Evolutionary conservation across 1,140 invertebrate genomes (phyloP), one percentile per base, ranked within the genome.

Genomic region (Drosophila mojavensis): DNA sequence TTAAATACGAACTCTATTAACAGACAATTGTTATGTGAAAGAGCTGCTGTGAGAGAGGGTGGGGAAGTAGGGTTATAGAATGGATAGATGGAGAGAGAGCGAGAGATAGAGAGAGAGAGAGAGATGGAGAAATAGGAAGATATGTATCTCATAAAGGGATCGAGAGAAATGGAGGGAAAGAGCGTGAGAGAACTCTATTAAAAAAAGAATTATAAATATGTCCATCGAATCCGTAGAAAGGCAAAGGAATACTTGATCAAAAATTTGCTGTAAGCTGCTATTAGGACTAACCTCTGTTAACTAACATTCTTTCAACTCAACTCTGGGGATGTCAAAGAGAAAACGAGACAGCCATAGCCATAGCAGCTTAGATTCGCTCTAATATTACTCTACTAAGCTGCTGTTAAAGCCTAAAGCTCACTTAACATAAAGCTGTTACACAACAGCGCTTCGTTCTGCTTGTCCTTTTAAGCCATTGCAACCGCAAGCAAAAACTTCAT

Each of bases 401-500:
- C 36, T 39, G 36, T 13, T 47, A 47, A 28, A 59, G 24, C 41
- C 3, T 24, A 10, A 2, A 36, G 13, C 3, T 30, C 20, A 54
- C 13, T n/a, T 53, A 36, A 64, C 20, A 51, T 64, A 5, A 9
- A 3, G 6, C 24, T 59, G 56, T 51, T 55, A 33, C 28, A 7
- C 36, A 39, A 58, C 41, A 51, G n/a, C 10, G 41, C 24, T 43
- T 20, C 13, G n/a, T 47, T 13, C 11, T 6, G 36, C 13, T 63
- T 51, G 60, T 15, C 13, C 36, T 13, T 30, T 30, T 69, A 26
- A 41, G 17, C 11, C n/a, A 54, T 68, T 41, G 5, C 36, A 73
- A 83, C 81, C 81, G 68, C 81, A 80, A 73, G 68, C 58, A 78
- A 69, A 73, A 85, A 81, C 64, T 85, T 85, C 72, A 60, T 58